Percentiles rank a stretch among this genome's conserved stretches.
Evolutionary conservation across 2,797 vertebrate species (phyloP).

Genomic region (Sphenopsis melanotis): DNA sequence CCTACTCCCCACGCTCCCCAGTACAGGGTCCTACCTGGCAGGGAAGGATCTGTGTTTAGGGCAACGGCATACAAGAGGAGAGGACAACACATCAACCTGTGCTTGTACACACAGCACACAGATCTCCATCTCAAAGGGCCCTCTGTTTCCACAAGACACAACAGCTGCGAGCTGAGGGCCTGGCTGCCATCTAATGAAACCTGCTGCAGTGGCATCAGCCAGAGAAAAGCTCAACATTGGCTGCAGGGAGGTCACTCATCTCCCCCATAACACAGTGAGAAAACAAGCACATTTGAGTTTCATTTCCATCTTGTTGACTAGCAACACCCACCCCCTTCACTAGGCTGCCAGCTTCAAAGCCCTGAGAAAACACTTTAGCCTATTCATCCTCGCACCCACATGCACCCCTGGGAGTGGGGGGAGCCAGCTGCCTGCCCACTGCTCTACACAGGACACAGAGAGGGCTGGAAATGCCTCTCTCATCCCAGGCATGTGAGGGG

Average conservation of each 20-base stretch:
- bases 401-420: not conserved
- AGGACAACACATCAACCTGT: not conserved
- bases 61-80: not conserved
- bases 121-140: not conserved
- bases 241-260: not conserved
- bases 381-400: constrained; percentile 27
- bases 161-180: not conserved
- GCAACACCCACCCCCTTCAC: not conserved
- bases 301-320: not conserved
- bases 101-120: not conserved
- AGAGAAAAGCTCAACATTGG: not conserved
- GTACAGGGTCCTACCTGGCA: not conserved
- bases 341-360: constrained; percentile 35
- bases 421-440: not conserved
- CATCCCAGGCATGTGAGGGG: not conserved
- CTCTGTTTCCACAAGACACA: not conserved
- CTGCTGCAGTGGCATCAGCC: not conserved
- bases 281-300: not conserved
- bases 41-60: not conserved
- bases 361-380: not conserved
- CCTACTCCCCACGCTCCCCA: not conserved
- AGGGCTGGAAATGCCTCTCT: not conserved
- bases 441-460: not conserved
- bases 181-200: not conserved
- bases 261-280: not conserved